Conservation (phyloP, 2,888 invertebrate genomes). For the Drosophila helvetica region DNA sequence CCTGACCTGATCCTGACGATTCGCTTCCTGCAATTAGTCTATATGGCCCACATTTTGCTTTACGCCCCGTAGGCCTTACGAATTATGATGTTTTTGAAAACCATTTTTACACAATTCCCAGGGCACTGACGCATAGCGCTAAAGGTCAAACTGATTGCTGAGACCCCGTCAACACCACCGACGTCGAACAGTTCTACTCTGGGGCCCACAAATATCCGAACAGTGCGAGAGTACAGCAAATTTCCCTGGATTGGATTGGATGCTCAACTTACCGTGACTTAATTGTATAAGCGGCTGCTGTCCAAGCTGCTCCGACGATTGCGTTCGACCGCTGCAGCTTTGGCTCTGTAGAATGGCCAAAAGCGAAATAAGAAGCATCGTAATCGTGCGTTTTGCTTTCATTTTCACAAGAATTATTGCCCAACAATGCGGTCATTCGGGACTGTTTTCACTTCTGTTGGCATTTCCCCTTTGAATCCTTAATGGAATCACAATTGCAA, state of each 20-base stretch:
- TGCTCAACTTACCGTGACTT: constrained; percentile 82
- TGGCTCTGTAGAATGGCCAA: constrained; percentile 44
- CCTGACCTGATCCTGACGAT: constrained; percentile 4
- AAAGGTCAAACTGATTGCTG: constrained; percentile 35
- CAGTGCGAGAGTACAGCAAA: constrained; percentile 17
- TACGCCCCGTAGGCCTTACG: too few relatives aligned
- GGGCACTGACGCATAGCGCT: constrained; percentile 26
- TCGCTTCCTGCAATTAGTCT: constrained; percentile 66
- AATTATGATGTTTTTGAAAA: constrained; percentile 4
- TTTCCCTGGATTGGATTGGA: constrained; percentile 57
- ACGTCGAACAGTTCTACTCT: constrained; percentile 5
- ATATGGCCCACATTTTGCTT: constrained; percentile 71
- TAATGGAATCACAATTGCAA: neutral
- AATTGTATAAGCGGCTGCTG: constrained; percentile 81
- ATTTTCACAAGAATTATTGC: constrained; percentile 55
- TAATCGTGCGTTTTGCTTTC: constrained; percentile 50
- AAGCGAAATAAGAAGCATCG: constrained; percentile 54
- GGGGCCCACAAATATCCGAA: neutral
- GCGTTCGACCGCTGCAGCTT: constrained; percentile 29
- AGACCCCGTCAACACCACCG: constrained; percentile 2
- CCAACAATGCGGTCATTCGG: constrained; percentile 34
- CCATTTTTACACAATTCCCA: constrained; percentile 10
- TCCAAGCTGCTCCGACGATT: constrained; percentile 32
- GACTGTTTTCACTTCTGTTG: constrained; percentile 22
- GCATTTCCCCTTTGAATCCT: constrained; percentile 20